Evolutionary conservation across 2,113 vertebrate species (phyloP), one percentile per base, ranked within the genome.

Genomic region (Muntiacus muntjak): DNA sequence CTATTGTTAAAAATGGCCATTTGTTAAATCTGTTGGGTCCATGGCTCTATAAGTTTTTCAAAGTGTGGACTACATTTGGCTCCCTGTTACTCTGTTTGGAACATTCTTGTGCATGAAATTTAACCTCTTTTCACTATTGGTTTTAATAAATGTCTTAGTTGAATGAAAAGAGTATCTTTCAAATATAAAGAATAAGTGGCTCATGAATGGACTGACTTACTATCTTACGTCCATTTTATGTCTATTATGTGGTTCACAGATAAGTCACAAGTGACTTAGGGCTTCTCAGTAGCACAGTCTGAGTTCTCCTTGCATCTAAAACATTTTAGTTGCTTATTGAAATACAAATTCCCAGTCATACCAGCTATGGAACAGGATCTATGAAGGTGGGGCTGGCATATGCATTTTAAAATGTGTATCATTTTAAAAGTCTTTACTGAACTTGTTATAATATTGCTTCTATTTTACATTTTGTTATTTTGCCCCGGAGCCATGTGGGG

Each of bases 51-150:
- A 85, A 88, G 30, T 62, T 81, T 57, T 96, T 93, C 47, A 52
- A 62, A 43, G 7, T 58, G 21, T 62, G 3, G 21, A 21, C 30
- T 74, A 2, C 30, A 88, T 19, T 76, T 82, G n/a, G 79, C 9
- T 90, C 21, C 33, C 4, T 85, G 58, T 79, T 62, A 45, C 62
- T 83, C 6, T 87, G 50, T 33, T 47, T 84, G 85, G 43, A 57
- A 93, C 9, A 79, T 87, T 95, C n/a, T 55, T 96, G 4, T 58
- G 76, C 62, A 87, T 86, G 14, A 93, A 95, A 97, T 94, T 96
- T 58, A 94, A n/a, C 3, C 23, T 97, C 67, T 83, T 81, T 76
- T 91, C 23, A 47, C 36, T 67, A 16, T 12, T 93, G n/a, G 47
- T 94, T 67, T 76, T 50, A 86, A 83, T 86, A 36, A 15, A 58